Evolutionary conservation across 2,888 invertebrate species (phyloP).

Genomic region (Diarsia brunnea): DNA sequence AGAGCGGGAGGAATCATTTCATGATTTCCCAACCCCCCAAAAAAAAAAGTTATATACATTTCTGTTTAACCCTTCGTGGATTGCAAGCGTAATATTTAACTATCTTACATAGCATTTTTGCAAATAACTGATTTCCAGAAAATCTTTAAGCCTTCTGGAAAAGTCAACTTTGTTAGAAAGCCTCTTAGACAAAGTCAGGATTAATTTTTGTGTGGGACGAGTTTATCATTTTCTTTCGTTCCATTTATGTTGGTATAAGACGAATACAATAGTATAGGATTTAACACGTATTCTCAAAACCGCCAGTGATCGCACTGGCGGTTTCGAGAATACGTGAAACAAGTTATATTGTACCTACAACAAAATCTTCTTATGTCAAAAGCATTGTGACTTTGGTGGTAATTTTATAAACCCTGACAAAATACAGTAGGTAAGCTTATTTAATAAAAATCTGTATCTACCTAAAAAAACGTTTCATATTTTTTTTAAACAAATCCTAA

Average conservation of each 20-base stretch:
- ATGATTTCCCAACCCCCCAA: no score
- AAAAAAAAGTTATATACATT: no score
- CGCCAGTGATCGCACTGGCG: no score
- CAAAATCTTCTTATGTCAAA: conserved; percentile 32
- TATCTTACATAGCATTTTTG: background rate
- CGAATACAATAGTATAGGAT: conserved; percentile 1
- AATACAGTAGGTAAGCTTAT: conserved; percentile 4
- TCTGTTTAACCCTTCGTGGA: background rate
- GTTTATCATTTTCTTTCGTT: background rate
- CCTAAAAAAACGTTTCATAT: background rate
- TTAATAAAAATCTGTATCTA: background rate
- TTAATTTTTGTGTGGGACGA: background rate
- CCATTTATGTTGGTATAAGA: background rate
- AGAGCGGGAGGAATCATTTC: no score
- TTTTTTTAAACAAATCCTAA: background rate
- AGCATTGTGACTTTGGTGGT: background rate
- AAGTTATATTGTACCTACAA: background rate
- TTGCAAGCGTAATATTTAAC: background rate
- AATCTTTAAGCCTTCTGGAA: background rate
- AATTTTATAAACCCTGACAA: background rate
- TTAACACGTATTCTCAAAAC: no score
- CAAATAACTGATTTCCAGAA: background rate
- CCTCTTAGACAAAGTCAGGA: no score
- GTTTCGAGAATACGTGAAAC: no score
- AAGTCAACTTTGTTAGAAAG: background rate